phyloP scores from a whole-genome alignment of 2,888 invertebrate genomes.

The Limnephilus auricula region DNA sequence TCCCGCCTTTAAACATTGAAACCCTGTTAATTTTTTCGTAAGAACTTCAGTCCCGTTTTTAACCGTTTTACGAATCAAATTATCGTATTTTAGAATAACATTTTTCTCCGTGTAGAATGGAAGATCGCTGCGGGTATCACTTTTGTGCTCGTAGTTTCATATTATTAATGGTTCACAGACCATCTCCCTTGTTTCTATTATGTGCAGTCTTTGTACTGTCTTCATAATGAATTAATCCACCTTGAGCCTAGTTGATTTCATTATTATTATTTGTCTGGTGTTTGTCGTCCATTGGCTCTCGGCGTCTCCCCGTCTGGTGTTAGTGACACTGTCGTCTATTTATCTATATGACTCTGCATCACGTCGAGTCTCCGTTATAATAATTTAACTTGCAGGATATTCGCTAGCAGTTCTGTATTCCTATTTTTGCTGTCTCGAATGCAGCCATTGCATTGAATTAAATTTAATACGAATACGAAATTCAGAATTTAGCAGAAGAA shows the following conservation, averaged over 20 bases:
- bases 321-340: neutral
- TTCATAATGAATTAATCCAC: neutral
- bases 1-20: too few species aligned
- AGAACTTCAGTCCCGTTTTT: too few species aligned
- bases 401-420: neutral
- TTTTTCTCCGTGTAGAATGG: too few species aligned
- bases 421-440: neutral
- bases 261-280: neutral
- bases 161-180: too few species aligned
- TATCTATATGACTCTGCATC: neutral
- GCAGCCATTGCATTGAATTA: neutral
- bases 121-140: too few species aligned
- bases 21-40: too few species aligned
- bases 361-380: neutral
- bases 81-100: too few species aligned
- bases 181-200: too few species aligned
- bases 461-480: neutral
- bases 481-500: neutral
- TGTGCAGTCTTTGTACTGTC: neutral
- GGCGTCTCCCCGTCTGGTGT: neutral
- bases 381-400: neutral
- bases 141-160: too few species aligned
- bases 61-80: too few species aligned
- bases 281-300: neutral
- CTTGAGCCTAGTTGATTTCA: neutral